These are phyloP conservation scores for Tachysurus vachellii DNA, from an alignment of 2,113 vertebrate genomes.

Conservation along the genomic window DNA sequence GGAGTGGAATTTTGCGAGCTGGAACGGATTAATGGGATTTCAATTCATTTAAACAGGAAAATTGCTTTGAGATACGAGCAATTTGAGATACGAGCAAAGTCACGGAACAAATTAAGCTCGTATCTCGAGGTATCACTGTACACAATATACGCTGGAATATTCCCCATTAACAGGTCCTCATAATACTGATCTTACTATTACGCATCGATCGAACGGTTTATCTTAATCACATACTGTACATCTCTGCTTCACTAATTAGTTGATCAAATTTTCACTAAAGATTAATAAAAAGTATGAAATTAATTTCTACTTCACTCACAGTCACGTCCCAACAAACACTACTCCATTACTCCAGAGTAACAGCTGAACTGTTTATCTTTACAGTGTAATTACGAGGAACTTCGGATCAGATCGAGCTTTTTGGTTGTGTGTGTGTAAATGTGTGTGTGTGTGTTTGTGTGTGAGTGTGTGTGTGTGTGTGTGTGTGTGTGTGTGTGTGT, in stretches of 20 bases:
- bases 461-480: not conserved
- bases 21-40: too few species aligned
- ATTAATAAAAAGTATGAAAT: not conserved
- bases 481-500: conserved; percentile 1
- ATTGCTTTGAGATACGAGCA: too few species aligned
- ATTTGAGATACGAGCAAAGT: too few species aligned
- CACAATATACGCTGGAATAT: too few species aligned
- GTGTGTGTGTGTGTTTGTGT: conserved; percentile 7
- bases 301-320: not conserved
- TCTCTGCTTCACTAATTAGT: not conserved
- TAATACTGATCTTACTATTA: not conserved
- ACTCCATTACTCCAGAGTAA: not conserved
- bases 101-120: too few species aligned
- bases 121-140: too few species aligned
- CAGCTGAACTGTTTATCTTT: conserved; percentile 14
- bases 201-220: not conserved
- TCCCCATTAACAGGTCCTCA: too few species aligned
- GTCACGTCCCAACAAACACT: not conserved
- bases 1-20: too few species aligned
- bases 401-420: too few species aligned
- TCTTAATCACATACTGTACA: not conserved
- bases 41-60: too few species aligned
- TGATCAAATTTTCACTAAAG: not conserved
- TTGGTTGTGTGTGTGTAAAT: not conserved
- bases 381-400: not conserved